phyloP scores from a whole-genome alignment of 1,140 invertebrate species.

The Harlomillsia oculata region DNA sequence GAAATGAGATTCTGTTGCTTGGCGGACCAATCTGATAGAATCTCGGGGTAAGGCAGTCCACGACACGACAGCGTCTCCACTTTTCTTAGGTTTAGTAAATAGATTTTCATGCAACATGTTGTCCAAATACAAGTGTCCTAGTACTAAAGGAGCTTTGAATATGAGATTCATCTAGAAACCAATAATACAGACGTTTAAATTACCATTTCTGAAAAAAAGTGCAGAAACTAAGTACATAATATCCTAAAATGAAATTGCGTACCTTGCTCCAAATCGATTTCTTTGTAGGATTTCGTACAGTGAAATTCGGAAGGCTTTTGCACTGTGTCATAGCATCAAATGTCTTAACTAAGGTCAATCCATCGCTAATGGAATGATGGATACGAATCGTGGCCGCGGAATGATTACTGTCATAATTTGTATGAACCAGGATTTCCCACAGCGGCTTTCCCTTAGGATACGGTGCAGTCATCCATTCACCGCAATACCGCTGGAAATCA shows the following conservation, averaged over 20 bases:
- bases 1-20: slow-evolving; percentile 2
- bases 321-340: slow-evolving; percentile 4
- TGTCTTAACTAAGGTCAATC: slow-evolving; percentile 5
- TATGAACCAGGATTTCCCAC: slow-evolving; percentile 7
- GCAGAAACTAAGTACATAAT: background rate
- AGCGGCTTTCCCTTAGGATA: slow-evolving; percentile 3
- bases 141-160: background rate
- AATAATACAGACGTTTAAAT: too few species aligned
- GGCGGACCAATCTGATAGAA: background rate
- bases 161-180: background rate
- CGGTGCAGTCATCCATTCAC: slow-evolving; percentile 5
- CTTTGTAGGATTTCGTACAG: background rate
- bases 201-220: background rate
- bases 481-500: slow-evolving; percentile 4
- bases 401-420: slow-evolving; percentile 5
- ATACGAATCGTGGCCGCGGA: background rate
- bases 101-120: slow-evolving; percentile 4
- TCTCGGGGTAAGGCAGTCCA: background rate
- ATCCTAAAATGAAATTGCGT: background rate
- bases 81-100: slow-evolving; percentile 2
- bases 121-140: slow-evolving; percentile 1
- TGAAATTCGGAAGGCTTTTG: background rate
- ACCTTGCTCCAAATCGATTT: background rate
- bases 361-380: slow-evolving; percentile 7
- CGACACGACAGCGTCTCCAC: slow-evolving; percentile 7